phyloP scores from a whole-genome alignment of 2,888 invertebrate genomes.

The Parnassius mnemosyne region DNA sequence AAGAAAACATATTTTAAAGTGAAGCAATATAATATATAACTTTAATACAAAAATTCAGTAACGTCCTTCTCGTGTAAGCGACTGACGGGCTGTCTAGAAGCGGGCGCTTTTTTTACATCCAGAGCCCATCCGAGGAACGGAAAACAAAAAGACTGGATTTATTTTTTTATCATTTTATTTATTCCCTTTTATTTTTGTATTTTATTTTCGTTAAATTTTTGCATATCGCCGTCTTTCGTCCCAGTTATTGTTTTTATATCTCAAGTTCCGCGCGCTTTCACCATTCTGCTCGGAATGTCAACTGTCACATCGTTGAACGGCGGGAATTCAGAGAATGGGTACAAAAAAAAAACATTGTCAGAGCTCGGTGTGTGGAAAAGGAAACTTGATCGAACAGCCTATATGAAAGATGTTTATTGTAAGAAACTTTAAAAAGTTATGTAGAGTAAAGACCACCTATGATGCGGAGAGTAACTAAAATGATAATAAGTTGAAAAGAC shows the following conservation, averaged over 20 bases:
- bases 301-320: conserved; percentile 51
- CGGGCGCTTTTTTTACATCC: conserved; percentile 78
- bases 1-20: no score
- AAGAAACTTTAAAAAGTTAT: conserved; percentile 4
- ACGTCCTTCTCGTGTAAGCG: conserved; percentile 37
- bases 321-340: conserved; percentile 45
- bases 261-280: conserved; percentile 51
- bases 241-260: conserved; percentile 54
- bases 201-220: conserved; percentile 72
- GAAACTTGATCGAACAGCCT: conserved; percentile 28
- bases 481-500: no score
- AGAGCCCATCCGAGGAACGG: conserved; percentile 74
- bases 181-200: conserved; percentile 67
- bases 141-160: conserved; percentile 79
- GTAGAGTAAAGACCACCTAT: conserved; percentile 25
- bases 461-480: background rate
- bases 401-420: conserved; percentile 17
- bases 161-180: conserved; percentile 79
- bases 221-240: conserved; percentile 57
- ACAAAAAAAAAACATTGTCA: conserved; percentile 36
- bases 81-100: conserved; percentile 74
- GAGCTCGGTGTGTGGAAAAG: conserved; percentile 44
- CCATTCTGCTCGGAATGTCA: conserved; percentile 59
- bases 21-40: no score
- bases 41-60: conserved; percentile 37